Percentiles rank a stretch among this genome's conserved stretches.
Evolutionary conservation across 2,797 vertebrate genomes (phyloP).

Genomic region (Acanthurus leucopareius): DNA sequence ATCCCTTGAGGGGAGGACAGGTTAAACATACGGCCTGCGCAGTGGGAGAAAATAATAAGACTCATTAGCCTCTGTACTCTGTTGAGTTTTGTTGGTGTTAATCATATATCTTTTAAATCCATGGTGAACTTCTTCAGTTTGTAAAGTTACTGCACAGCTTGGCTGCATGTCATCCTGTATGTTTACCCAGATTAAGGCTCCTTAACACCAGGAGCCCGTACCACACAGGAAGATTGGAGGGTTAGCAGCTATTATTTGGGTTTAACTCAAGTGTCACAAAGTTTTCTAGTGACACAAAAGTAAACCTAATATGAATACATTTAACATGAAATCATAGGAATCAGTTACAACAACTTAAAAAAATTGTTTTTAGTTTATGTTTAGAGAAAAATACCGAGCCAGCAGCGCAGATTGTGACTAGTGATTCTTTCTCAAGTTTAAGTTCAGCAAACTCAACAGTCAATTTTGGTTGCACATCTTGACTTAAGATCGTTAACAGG

Average conservation of each 20-base stretch:
- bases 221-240: not conserved
- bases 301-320: no score
- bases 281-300: no score
- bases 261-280: not conserved
- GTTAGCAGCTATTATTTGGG: not conserved
- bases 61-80: constrained; percentile 60
- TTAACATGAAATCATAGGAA: no score
- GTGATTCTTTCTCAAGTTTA: not conserved
- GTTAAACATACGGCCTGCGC: constrained; percentile 61
- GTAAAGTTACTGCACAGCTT: constrained; percentile 27
- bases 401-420: not conserved
- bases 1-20: constrained; percentile 54
- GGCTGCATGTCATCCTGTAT: not conserved
- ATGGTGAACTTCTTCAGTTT: constrained; percentile 29
- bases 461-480: not conserved
- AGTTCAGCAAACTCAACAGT: not conserved
- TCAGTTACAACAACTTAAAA: no score
- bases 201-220: constrained; percentile 1
- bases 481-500: not conserved
- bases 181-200: not conserved
- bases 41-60: constrained; percentile 57
- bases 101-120: constrained; percentile 41
- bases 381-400: not conserved
- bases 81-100: constrained; percentile 44
- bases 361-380: not conserved